Evolutionary conservation across 2,113 vertebrate genomes (phyloP).

Genomic region (Hucho hucho): DNA sequence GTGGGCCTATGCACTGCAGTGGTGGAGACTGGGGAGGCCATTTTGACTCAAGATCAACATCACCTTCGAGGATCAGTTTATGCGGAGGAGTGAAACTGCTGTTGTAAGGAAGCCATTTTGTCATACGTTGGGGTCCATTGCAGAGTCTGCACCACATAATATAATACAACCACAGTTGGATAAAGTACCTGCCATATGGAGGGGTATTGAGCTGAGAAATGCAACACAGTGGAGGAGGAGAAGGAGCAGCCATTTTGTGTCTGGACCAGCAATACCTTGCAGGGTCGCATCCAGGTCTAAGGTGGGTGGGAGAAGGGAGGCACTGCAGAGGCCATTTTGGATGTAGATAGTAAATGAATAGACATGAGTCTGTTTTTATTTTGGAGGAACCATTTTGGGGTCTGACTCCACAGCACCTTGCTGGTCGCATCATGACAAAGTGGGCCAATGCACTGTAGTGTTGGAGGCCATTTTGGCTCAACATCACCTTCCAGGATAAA

Average conservation of each 20-base stretch:
- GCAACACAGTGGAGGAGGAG: slow-evolving; percentile 40
- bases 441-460: slow-evolving; percentile 3
- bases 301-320: slow-evolving; percentile 15
- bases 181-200: slow-evolving; percentile 63
- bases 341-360: background rate
- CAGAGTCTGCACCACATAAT: too few species aligned
- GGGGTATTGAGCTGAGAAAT: slow-evolving; percentile 55
- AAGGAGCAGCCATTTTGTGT: slow-evolving; percentile 43
- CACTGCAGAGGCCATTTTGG: background rate
- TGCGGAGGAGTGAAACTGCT: too few species aligned
- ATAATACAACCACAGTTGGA: too few species aligned
- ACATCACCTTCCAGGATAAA: background rate
- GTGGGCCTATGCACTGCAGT: too few species aligned
- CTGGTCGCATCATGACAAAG: background rate
- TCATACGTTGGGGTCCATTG: too few species aligned
- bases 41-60: too few species aligned
- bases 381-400: background rate
- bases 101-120: too few species aligned
- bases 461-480: slow-evolving; percentile 5
- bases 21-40: too few species aligned
- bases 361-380: background rate
- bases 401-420: background rate
- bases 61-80: too few species aligned
- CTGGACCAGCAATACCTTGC: slow-evolving; percentile 20
- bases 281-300: background rate